Percentiles rank a stretch among this genome's conserved stretches.
Evolutionary conservation across 37 sponge, comb jelly and placozoan genomes (phyloP).

Genomic region (Halisarca cf. caerulea): DNA sequence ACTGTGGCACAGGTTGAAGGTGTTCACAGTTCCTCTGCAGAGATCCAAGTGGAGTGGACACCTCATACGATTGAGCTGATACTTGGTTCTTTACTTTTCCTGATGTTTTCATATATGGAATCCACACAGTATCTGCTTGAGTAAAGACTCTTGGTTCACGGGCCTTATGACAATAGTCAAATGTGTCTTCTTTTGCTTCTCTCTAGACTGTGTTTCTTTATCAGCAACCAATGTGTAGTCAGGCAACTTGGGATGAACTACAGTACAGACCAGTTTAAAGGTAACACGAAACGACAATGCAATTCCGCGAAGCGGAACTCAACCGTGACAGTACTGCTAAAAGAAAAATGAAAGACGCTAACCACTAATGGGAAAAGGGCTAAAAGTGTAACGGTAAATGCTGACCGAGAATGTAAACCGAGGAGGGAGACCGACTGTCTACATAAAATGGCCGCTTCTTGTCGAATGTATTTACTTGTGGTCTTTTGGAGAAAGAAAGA

Average conservation of each 20-base stretch:
- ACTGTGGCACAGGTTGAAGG: not conserved
- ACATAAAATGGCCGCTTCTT: too few species aligned
- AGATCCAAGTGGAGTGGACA: conserved; percentile 6
- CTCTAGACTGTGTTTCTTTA: conserved; percentile 1
- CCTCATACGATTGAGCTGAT: conserved; percentile 13
- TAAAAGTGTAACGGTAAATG: too few species aligned
- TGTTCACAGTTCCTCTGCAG: conserved; percentile 15
- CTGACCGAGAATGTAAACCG: too few species aligned
- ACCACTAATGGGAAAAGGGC: too few species aligned
- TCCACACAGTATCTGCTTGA: conserved; percentile 38
- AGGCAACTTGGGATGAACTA: conserved; percentile 22
- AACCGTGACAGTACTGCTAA: too few species aligned
- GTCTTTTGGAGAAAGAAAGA: too few species aligned
- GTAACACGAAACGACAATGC: too few species aligned
- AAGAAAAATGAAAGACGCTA: too few species aligned
- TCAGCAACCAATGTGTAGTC: not conserved
- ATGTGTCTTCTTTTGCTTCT: conserved; percentile 2
- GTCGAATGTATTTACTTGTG: too few species aligned
- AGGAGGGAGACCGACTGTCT: too few species aligned
- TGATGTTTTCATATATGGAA: conserved; percentile 2
- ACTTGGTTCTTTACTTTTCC: conserved; percentile 13
- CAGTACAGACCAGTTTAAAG: too few species aligned
- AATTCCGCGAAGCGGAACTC: too few species aligned
- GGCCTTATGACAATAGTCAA: not conserved
- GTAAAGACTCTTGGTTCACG: not conserved